Conservation (phyloP, 1,140 invertebrate species). For the Eriosoma lanigerum region DNA sequence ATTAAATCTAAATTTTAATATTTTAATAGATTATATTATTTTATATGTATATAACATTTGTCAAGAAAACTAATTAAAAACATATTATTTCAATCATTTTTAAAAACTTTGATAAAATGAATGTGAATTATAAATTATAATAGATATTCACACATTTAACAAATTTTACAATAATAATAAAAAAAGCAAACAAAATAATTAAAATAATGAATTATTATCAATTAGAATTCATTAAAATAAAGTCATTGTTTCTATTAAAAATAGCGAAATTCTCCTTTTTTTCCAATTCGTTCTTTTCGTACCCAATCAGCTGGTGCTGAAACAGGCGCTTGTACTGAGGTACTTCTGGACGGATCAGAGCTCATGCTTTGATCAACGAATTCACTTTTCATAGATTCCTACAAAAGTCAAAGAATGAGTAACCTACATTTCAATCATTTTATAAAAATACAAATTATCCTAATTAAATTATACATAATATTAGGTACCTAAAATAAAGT, state of each 20-base stretch:
- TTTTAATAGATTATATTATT: background rate
- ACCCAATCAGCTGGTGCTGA: slow-evolving; percentile 76
- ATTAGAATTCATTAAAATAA: background rate
- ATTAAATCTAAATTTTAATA: background rate
- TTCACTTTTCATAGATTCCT: slow-evolving; percentile 60
- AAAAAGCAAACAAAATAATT: background rate
- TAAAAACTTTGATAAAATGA: background rate
- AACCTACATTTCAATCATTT: no score
- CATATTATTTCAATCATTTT: background rate
- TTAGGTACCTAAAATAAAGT: no score
- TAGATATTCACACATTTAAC: slow-evolving; percentile 27
- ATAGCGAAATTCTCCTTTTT: slow-evolving; percentile 95
- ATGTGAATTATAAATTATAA: background rate
- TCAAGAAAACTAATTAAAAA: background rate
- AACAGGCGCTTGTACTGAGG: slow-evolving; percentile 58
- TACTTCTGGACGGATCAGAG: slow-evolving; percentile 57
- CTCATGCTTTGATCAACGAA: slow-evolving; percentile 60
- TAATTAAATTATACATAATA: no score
- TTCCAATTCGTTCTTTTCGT: slow-evolving; percentile 82
- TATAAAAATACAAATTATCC: no score
- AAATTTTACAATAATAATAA: background rate
- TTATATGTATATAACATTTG: background rate
- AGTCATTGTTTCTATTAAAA: slow-evolving; percentile 64
- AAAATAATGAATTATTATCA: background rate
- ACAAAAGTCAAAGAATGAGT: background rate